These are phyloP conservation scores for Hephaestus fuliginosus DNA, from an alignment of 2,797 vertebrate species.

Conservation along the genomic window DNA sequence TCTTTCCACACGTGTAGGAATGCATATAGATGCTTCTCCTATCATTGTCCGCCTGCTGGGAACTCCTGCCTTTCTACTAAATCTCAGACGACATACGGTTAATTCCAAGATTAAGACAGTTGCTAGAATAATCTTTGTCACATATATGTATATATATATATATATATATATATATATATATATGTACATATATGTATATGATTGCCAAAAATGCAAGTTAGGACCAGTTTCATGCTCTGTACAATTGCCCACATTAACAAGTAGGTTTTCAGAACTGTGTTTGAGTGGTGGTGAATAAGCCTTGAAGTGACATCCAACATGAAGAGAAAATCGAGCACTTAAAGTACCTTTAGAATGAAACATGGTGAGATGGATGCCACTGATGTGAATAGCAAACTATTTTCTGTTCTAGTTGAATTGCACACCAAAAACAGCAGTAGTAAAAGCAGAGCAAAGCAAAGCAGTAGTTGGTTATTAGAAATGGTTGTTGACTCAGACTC, in stretches of 20 bases:
- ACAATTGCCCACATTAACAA: background rate
- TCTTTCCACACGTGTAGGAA: background rate
- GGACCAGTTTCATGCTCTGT: background rate
- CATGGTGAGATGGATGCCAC: background rate
- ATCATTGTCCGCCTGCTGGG: background rate
- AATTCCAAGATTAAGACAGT: background rate
- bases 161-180: too few species aligned
- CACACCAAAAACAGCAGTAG: background rate
- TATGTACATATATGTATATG: too few species aligned
- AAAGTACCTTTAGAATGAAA: background rate
- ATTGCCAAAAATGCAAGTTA: too few species aligned
- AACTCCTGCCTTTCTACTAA: background rate
- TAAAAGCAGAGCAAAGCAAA: background rate
- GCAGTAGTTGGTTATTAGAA: slow-evolving; percentile 18
- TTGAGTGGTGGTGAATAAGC: background rate
- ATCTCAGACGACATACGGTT: background rate
- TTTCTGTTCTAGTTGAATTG: slow-evolving; percentile 4
- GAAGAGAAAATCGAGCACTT: background rate
- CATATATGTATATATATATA: background rate
- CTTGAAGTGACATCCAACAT: background rate
- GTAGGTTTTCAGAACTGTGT: background rate
- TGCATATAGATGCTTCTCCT: background rate
- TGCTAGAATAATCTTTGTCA: background rate
- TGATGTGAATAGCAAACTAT: slow-evolving; percentile 2
- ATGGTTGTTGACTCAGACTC: slow-evolving; percentile 35